These are phyloP conservation scores for Epinephelus cyanopodus DNA, from an alignment of 2,113 vertebrate species.

Conservation along the genomic window DNA sequence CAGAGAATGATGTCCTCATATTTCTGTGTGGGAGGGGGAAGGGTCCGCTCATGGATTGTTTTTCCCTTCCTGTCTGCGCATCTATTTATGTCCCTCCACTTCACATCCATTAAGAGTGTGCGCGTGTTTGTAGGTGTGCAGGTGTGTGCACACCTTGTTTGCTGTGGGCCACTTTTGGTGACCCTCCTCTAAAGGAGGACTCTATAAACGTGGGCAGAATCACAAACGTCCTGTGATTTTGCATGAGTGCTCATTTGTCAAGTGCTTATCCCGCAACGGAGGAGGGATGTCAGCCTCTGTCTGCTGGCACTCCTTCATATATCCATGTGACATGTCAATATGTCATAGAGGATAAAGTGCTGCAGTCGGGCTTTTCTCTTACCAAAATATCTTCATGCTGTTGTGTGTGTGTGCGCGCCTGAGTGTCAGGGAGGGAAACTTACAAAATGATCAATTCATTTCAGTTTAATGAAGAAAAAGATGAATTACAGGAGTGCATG, in stretches of 20 bases:
- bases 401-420: constrained; percentile 44
- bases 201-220: constrained; percentile 75
- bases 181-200: constrained; percentile 68
- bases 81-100: constrained; percentile 65
- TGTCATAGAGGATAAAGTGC: constrained; percentile 75
- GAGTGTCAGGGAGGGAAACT: constrained; percentile 56
- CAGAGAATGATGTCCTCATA: constrained; percentile 70
- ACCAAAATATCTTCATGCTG: constrained; percentile 73
- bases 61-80: constrained; percentile 46
- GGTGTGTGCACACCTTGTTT: constrained; percentile 15
- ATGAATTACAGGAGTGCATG: background rate
- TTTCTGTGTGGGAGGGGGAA: constrained; percentile 58
- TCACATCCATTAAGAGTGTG: constrained; percentile 64
- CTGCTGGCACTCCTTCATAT: constrained; percentile 77
- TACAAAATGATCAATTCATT: constrained; percentile 2
- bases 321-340: constrained; percentile 78
- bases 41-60: constrained; percentile 44
- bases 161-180: constrained; percentile 37
- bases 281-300: constrained; percentile 76
- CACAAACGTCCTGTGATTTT: constrained; percentile 70
- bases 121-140: constrained; percentile 50
- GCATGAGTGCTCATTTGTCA: constrained; percentile 78
- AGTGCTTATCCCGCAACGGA: constrained; percentile 73
- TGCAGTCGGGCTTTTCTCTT: constrained; percentile 59
- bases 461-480: constrained; percentile 9